Conservation (phyloP, 2,113 vertebrate genomes). For the Triplophysa siluroides region DNA sequence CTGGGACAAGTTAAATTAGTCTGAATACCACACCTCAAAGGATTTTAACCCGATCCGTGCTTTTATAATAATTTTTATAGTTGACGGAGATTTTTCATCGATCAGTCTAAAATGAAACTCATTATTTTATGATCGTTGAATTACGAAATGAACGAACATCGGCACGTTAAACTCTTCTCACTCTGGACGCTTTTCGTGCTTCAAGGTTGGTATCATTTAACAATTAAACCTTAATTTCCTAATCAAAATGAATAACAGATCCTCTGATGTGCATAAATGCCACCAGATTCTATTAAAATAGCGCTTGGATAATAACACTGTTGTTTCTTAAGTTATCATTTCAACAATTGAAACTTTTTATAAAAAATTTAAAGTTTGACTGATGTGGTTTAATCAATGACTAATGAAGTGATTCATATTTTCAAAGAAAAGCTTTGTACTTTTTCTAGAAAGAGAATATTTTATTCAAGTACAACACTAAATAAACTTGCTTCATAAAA, state of each 20-base stretch:
- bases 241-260: not conserved
- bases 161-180: constrained; percentile 88
- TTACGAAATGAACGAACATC: constrained; percentile 91
- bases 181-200: constrained; percentile 81
- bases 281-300: no score
- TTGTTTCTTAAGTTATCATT: no score
- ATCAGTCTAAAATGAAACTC: constrained; percentile 65
- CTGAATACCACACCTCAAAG: constrained; percentile 49
- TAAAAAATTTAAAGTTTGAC: no score
- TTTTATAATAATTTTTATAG: not conserved
- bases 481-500: not conserved
- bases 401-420: no score
- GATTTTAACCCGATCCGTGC: not conserved
- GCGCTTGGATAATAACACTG: no score
- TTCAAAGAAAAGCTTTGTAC: no score
- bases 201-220: constrained; percentile 82
- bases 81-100: not conserved
- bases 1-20: constrained; percentile 40
- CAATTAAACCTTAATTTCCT: not conserved
- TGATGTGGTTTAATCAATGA: no score
- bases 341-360: no score
- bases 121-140: constrained; percentile 73
- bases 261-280: no score
- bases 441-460: no score
- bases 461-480: not conserved